A percentile compares a stretch with the other conserved stretches of the same genome.
Evolutionary conservation across 1,140 invertebrate species (phyloP).

Genomic region (Chironomus tepperi): DNA sequence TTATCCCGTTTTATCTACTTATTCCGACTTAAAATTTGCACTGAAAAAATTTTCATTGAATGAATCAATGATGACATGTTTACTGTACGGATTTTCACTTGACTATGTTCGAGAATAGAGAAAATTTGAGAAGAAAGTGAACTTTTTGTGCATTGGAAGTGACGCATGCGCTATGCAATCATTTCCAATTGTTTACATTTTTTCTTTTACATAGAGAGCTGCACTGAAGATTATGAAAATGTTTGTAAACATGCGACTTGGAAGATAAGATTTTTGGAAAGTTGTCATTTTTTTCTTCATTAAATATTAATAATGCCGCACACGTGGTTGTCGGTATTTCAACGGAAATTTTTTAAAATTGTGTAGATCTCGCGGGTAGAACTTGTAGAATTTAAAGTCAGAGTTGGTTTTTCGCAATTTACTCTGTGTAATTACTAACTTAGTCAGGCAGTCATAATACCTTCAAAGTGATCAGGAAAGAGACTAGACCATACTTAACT

Average conservation of each 20-base stretch:
- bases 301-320: no score
- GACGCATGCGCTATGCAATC: not conserved
- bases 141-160: not conserved
- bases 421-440: no score
- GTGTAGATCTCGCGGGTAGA: no score
- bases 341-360: no score
- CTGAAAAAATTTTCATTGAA: not conserved
- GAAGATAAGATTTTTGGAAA: not conserved
- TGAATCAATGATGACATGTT: constrained; percentile 5
- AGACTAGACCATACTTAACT: no score
- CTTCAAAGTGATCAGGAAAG: no score
- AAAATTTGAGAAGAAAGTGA: not conserved
- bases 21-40: not conserved
- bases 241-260: not conserved
- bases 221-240: not conserved
- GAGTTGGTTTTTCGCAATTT: no score
- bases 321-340: no score
- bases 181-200: constrained; percentile 19
- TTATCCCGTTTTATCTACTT: not conserved
- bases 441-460: no score
- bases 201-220: not conserved
- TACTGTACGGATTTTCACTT: constrained; percentile 2
- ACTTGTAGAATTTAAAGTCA: no score
- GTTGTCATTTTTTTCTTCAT: no score
- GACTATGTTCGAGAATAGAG: not conserved